Conservation (phyloP, 2,888 invertebrate species). For the Mesoligia furuncula region DNA sequence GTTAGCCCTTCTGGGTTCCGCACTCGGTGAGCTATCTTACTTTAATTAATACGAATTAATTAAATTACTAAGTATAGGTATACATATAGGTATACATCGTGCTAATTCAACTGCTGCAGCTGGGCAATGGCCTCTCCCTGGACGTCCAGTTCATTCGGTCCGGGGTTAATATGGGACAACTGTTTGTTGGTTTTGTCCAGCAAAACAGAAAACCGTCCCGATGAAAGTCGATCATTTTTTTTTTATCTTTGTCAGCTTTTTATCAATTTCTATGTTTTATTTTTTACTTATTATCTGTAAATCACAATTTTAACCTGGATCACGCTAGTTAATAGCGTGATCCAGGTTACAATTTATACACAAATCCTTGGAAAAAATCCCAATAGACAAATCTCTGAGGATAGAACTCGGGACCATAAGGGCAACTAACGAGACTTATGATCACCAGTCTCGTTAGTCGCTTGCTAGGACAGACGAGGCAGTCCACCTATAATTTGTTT, state of each 20-base stretch:
- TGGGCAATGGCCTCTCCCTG: not conserved
- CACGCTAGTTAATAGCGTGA: too few species aligned
- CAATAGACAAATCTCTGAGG: not conserved
- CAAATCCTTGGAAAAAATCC: not conserved
- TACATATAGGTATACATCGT: not conserved
- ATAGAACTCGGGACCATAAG: not conserved
- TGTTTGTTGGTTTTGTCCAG: not conserved
- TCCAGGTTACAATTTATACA: not conserved
- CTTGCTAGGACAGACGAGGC: not conserved
- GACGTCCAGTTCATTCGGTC: not conserved
- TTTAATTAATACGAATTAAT: not conserved
- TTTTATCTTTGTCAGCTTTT: not conserved
- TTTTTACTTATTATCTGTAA: not conserved
- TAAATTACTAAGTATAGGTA: too few species aligned
- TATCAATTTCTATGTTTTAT: not conserved
- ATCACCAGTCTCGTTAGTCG: not conserved
- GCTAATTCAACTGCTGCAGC: too few species aligned
- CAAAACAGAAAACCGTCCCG: not conserved
- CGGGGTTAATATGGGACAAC: not conserved
- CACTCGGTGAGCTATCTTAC: conserved; percentile 77
- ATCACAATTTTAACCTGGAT: not conserved
- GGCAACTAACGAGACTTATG: too few species aligned
- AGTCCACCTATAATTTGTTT: not conserved
- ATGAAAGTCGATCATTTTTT: not conserved
- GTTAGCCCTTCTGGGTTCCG: conserved; percentile 70